phyloP scores from a whole-genome alignment of 2,113 vertebrate species.

The Anser brachyrhynchus region DNA sequence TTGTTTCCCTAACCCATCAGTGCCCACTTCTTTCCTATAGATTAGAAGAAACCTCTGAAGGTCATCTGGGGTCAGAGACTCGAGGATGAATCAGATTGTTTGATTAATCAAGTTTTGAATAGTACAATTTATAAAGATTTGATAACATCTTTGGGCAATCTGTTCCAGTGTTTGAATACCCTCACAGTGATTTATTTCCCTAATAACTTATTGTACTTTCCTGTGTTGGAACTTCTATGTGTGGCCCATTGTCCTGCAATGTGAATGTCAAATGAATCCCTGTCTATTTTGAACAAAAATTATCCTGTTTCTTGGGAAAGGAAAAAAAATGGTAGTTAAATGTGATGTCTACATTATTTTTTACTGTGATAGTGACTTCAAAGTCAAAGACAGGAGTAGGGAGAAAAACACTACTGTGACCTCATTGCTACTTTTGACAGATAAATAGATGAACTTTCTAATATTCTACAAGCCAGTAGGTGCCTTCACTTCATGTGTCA shows the following conservation, averaged over 20 bases:
- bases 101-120: background rate
- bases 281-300: background rate
- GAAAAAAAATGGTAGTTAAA: background rate
- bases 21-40: background rate
- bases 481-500: background rate
- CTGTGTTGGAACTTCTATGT: background rate
- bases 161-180: background rate
- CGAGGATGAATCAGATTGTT: background rate
- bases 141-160: background rate
- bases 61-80: background rate
- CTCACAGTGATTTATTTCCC: background rate
- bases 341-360: background rate
- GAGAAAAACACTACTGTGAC: background rate
- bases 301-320: background rate
- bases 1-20: background rate
- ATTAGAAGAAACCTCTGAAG: background rate
- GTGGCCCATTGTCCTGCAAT: background rate
- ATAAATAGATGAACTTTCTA: background rate
- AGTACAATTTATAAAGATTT: background rate
- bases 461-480: background rate
- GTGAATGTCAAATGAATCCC: background rate
- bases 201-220: background rate
- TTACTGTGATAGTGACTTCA: background rate
- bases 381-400: background rate
- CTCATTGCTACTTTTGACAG: background rate